Conservation (phyloP, 2,797 vertebrate species). For the Phoebastria nigripes region DNA sequence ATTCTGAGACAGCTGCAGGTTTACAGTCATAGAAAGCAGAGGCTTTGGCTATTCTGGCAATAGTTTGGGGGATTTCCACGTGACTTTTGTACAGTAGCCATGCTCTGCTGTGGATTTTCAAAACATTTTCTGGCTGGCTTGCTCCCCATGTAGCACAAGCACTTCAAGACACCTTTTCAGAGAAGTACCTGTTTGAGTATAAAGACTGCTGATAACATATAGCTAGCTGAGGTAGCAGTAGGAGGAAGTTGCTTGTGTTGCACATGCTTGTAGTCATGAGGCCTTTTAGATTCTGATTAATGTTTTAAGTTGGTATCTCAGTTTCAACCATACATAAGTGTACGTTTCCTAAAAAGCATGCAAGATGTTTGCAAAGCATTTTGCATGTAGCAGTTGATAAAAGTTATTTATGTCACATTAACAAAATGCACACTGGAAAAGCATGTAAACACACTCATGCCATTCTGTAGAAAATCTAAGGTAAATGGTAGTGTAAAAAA, state of each 20-base stretch:
- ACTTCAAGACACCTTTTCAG: not conserved
- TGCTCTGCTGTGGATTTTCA: accelerated
- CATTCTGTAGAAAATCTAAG: not conserved
- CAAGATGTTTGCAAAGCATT: not conserved
- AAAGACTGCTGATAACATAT: accelerated
- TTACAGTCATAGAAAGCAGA: accelerated
- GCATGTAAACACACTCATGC: not conserved
- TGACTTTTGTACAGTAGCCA: not conserved
- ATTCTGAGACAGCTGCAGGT: not conserved
- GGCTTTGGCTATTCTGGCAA: not conserved
- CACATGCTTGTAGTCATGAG: not conserved
- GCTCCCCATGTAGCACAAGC: not conserved
- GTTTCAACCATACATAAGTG: not conserved
- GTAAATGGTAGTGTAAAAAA: not conserved
- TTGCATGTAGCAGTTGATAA: not conserved
- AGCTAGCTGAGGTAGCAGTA: not conserved
- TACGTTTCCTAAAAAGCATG: not conserved
- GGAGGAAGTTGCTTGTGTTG: not conserved
- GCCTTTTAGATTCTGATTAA: not conserved
- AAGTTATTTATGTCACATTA: not conserved
- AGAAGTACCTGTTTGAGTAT: not conserved
- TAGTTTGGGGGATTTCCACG: accelerated
- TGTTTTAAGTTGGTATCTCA: not conserved
- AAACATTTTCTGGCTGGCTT: not conserved
- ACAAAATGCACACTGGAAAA: not conserved